Evolutionary conservation across 1,140 invertebrate species (phyloP).

Genomic region (Apis dorsata): DNA sequence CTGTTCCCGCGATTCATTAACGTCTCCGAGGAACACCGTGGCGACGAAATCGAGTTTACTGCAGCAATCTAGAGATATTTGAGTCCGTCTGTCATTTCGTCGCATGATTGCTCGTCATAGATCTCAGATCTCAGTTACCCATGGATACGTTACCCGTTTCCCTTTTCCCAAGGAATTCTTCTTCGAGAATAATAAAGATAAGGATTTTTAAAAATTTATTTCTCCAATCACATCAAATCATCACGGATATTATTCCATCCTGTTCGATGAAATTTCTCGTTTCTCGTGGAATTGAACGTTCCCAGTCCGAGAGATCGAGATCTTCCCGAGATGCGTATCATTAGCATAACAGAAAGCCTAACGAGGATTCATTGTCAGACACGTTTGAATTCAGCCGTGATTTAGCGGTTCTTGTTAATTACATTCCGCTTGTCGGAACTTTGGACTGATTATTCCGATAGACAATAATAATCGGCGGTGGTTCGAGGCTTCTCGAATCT

Average conservation of each 20-base stretch:
- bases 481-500: not conserved
- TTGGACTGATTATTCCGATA: constrained; percentile 34
- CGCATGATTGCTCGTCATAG: not conserved
- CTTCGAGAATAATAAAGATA: not conserved
- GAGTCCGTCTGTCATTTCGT: not conserved
- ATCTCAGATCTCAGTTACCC: not conserved
- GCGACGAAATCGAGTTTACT: constrained; percentile 31
- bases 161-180: not conserved
- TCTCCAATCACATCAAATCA: too few relatives aligned
- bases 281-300: not conserved
- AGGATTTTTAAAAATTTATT: too few relatives aligned
- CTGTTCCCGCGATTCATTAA: constrained; percentile 26
- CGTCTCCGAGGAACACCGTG: not conserved
- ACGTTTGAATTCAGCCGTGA: constrained; percentile 9
- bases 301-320: not conserved
- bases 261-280: not conserved
- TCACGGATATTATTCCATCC: too few relatives aligned
- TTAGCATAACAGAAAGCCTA: constrained; percentile 10
- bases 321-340: not conserved
- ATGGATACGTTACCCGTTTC: not conserved
- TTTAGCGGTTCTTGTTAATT: constrained; percentile 35
- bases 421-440: constrained; percentile 21
- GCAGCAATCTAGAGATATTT: constrained; percentile 8
- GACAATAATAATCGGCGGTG: constrained; percentile 50
- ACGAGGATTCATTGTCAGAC: constrained; percentile 33